Base-by-base conservation (phyloP, 2,888 invertebrate genomes). In the Andrena marginata region DNA sequence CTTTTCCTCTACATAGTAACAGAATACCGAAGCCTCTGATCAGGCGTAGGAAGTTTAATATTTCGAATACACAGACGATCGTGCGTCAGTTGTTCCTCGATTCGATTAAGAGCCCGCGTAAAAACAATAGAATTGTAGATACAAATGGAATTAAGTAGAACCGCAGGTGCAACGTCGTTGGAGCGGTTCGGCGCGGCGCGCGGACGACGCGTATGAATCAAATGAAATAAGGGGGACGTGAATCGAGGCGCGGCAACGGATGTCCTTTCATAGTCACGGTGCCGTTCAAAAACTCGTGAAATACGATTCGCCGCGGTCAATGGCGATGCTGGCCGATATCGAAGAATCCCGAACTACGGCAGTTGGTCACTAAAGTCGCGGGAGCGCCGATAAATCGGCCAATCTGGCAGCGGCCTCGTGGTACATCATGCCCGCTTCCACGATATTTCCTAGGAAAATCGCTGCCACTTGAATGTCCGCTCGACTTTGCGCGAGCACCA, bases 401-500 rank as follows among this genome's bases (percentile, higher is more conserved):
- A 26, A 80, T 80, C 77, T 74, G 86, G 72, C 85, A 68, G 20
- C 62, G 26, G 26, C 35, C 42, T 56, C 77, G 62, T 56, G 71
- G 70, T 77, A 80, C 80, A 64, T 77, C 84, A 80, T 71, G 60
- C 59, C 26, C 13, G 29, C n/a, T 48, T 16, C 23, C 42, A 13
- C 35, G 73, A 86, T 86, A 88, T 86, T 83, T 84, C 42, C 56
- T 56, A 72, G 64, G 73, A 73, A 83, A 85, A 87, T 87, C 83
- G 87, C 7, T 65, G 68, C 65, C 54, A 62, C 72, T 72, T 68
- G 67, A 71, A 71, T 68, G 77, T 73, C 72, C 51, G 54, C 7
- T 71, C 75, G 76, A 76, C 74, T 82, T 72, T 54, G 60, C 70
- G 54, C 16, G 48, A 76, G 59, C 65, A 26, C 62, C 16, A 7